Evolutionary conservation across 2,888 invertebrate genomes (phyloP), one percentile per base, ranked within the genome.

Genomic region (Chrysopilus asiliformis): DNA sequence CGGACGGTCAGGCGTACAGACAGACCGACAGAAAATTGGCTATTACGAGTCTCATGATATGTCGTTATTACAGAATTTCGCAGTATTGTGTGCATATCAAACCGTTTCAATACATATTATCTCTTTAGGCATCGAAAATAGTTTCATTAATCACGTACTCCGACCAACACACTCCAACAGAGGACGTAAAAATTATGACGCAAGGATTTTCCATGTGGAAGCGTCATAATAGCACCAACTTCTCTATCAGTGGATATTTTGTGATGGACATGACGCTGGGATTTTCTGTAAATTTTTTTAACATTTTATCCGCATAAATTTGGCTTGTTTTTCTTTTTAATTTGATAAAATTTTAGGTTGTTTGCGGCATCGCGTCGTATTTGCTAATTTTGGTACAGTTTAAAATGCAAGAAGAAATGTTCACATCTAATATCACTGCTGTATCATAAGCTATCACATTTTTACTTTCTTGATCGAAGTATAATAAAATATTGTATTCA

Each of bases 331-430:
- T 34, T 28, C n/a, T n/a, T n/a, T n/a, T n/a, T n/a, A n/a, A n/a
- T n/a, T n/a, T n/a, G n/a, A n/a, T n/a, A n/a, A n/a, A n/a, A n/a
- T n/a, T 26, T 6, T 22, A 38, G 38, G 33, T 38, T 15, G 32
- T 26, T 8, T 32, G 38, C 13, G 38, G 14, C 8, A 27, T 38
- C 5, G 19, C 28, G n/a, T 38, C 38, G 3, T 38, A 38, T 20
- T 16, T 38, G 3, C 22, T 38, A 2, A 17, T 38, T 10, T 38
- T 38, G 19, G 28, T 38, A 13, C 38, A 38, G 22, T 38, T 38
- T 12, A 36, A 36, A 36, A 36, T 36, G 36, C 30, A 36, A 22
- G 36, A 36, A n/a, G 36, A 36, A 12, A 4, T 13, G 20, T 19
- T 20, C 4, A 16, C 22, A 22, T 8, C 22, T 8, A 22, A 8